Conservation (phyloP, 2,113 vertebrate genomes). For the Mirounga angustirostris region DNA sequence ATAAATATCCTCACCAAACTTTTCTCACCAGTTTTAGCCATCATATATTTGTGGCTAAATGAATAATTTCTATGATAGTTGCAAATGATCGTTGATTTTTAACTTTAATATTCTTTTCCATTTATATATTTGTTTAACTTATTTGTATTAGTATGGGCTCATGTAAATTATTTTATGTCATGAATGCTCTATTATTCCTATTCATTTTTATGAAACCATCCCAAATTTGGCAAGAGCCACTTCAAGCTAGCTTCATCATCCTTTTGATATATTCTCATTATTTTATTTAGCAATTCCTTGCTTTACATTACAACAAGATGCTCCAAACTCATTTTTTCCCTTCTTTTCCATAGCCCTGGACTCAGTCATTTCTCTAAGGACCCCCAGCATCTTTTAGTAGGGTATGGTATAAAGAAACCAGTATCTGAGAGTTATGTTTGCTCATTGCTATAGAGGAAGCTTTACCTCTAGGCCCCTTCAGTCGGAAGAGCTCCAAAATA, state of each 20-base stretch:
- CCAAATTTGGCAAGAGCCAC: background rate
- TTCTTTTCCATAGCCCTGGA: background rate
- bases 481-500: background rate
- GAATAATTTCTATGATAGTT: background rate
- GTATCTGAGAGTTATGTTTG: background rate
- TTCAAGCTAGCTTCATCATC: background rate
- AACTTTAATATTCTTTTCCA: background rate
- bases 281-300: background rate
- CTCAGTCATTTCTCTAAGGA: background rate
- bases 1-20: background rate
- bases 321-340: background rate
- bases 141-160: background rate
- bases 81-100: background rate
- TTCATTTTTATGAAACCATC: background rate
- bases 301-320: background rate
- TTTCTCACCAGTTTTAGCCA: background rate
- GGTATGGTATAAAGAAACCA: background rate
- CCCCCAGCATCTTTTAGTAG: background rate
- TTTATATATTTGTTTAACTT: background rate
- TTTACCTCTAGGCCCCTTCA: background rate
- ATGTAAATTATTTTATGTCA: background rate
- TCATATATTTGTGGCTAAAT: background rate
- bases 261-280: background rate
- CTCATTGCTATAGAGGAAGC: background rate
- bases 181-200: background rate